Percentiles rank a stretch among this genome's conserved stretches.
phyloP scores from a whole-genome alignment of 2,797 vertebrate genomes.

The Alfaro cultratus region DNA sequence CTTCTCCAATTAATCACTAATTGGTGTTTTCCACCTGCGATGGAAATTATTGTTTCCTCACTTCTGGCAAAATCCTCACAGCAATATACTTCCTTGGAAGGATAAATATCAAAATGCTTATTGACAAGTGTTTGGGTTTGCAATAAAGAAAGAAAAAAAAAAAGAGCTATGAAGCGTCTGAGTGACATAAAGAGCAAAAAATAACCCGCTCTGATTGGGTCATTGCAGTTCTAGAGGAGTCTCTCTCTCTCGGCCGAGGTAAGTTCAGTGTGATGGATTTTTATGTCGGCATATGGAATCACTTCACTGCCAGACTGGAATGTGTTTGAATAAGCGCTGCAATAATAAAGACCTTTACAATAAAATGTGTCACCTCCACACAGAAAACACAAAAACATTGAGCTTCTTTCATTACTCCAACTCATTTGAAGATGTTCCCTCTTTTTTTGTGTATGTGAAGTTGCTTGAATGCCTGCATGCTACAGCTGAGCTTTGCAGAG shows the following conservation, averaged over 20 bases:
- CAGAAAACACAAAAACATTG: background rate
- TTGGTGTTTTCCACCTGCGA: slow-evolving; percentile 82
- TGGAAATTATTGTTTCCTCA: slow-evolving; percentile 61
- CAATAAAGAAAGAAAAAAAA: background rate
- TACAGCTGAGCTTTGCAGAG: slow-evolving; percentile 22
- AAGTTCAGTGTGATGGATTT: slow-evolving; percentile 31
- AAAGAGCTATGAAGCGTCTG: slow-evolving; percentile 14
- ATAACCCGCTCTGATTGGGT: background rate
- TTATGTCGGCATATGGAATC: slow-evolving; percentile 39
- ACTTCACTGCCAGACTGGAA: slow-evolving; percentile 26
- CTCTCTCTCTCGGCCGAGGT: slow-evolving; percentile 30
- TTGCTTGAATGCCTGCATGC: background rate
- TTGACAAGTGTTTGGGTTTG: background rate
- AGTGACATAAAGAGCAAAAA: slow-evolving; percentile 1
- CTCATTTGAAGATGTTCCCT: background rate
- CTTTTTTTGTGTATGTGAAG: background rate
- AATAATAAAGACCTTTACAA: slow-evolving; percentile 43
- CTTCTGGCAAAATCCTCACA: slow-evolving; percentile 57
- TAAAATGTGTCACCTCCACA: slow-evolving; percentile 19
- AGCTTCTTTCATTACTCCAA: background rate
- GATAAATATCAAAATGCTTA: slow-evolving; percentile 6
- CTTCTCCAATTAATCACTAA: slow-evolving; percentile 84
- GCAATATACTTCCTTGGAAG: slow-evolving; percentile 15
- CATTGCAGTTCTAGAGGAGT: slow-evolving; percentile 28
- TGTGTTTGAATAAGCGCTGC: slow-evolving; percentile 29